Evolutionary conservation across 2,888 invertebrate species (phyloP).

Genomic region (Allacma fusca): DNA sequence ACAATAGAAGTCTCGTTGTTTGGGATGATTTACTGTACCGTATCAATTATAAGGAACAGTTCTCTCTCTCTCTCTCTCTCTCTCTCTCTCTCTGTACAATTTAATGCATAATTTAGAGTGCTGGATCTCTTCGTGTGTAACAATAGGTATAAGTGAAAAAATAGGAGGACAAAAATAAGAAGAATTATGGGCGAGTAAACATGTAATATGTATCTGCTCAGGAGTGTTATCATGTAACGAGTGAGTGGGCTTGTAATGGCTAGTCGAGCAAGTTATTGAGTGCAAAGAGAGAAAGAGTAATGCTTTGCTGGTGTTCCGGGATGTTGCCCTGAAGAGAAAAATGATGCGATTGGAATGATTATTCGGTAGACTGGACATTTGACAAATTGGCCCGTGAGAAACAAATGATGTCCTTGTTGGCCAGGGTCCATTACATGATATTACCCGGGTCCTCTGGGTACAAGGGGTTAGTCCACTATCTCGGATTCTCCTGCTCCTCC

Average conservation of each 20-base stretch:
- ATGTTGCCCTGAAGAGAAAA: conserved; percentile 28
- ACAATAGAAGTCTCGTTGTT: not conserved
- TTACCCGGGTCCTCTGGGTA: conserved; percentile 50
- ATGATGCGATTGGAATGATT: conserved; percentile 48
- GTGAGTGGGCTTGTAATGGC: not conserved
- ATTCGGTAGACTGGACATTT: conserved; percentile 53
- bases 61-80: not conserved
- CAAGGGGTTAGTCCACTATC: conserved; percentile 46
- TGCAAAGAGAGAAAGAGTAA: conserved; percentile 8
- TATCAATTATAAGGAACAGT: not conserved
- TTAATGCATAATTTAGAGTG: conserved; percentile 2
- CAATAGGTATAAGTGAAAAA: not conserved
- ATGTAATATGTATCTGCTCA: not conserved
- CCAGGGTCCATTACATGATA: conserved; percentile 51
- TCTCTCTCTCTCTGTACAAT: too few relatives aligned
- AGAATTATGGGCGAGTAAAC: not conserved
- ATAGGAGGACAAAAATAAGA: not conserved
- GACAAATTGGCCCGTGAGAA: conserved; percentile 52
- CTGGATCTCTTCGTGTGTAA: not conserved
- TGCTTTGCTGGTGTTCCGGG: conserved; percentile 12
- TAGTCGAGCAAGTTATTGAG: not conserved
- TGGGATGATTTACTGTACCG: conserved; percentile 3
- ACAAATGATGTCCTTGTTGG: conserved; percentile 52
- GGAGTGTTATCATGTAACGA: not conserved
- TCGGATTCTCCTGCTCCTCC: conserved; percentile 1